Evolutionary conservation across 2,113 vertebrate species (phyloP), one percentile per base, ranked within the genome.

Genomic region (Collichthys lucidus): DNA sequence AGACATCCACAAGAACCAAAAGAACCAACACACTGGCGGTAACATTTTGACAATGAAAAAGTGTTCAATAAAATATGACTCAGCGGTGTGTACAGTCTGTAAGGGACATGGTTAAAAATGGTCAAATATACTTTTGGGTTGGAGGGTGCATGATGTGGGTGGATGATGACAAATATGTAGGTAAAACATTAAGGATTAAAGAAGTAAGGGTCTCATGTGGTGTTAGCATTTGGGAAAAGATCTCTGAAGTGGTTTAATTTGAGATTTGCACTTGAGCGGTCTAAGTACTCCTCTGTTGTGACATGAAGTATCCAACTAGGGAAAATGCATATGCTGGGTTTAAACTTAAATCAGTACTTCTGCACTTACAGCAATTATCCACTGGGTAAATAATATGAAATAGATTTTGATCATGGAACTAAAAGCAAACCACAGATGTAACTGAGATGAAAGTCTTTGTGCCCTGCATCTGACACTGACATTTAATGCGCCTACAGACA

Each of bases 221-320:
- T 14, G 5, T 2, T 10, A 4, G 40, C 26, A 68, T 55, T 26
- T 44, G 20, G 29, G 0, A 31, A 57, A 73, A 60, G 52, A 64
- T 56, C 40, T 24, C 16, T 49, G 53, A 57, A 29, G 55, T 53
- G 56, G 55, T 79, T 59, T 60, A 24, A 61, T 68, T 16, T 49
- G 70, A 82, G 82, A 44, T 75, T 83, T 75, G 31, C 44, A 67
- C 79, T 82, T 55, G 17, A 74, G 40, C 49, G 11, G 17, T 16
- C 35, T 6, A 17, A 69, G 77, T 65, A 57, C 5, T 61, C 0
- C 44, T 84, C 20, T 74, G 60, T 60, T 65, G 59, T 64, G 61
- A 52, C 40, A 49, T 26, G 12, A 70, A 66, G 53, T 70, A 20
- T 17, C 44, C 57, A 74, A 40, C 11, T 3, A 29, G 44, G 61